These are phyloP conservation scores for Phalacrocorax carbo DNA, from an alignment of 2,113 vertebrate genomes.

Conservation along the genomic window DNA sequence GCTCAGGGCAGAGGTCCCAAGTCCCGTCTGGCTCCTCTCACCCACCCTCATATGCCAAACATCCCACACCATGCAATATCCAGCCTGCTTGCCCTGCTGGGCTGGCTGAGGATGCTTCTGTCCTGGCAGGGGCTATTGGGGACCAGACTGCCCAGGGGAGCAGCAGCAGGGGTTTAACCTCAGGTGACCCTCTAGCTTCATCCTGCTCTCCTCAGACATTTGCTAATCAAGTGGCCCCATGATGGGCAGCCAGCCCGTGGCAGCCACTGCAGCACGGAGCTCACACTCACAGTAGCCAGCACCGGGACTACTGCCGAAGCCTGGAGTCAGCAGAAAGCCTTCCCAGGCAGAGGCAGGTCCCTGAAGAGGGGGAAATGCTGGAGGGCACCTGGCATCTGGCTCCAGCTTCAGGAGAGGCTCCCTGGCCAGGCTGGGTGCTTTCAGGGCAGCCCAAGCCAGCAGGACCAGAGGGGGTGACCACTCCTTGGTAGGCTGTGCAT, in stretches of 20 bases:
- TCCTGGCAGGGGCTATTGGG: rapidly evolving
- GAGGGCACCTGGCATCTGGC: not conserved
- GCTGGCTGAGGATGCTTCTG: not conserved
- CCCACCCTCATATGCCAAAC: not conserved
- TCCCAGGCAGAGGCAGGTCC: not conserved
- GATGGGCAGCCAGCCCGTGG: rapidly evolving
- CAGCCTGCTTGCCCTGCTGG: not conserved
- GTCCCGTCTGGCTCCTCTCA: not conserved
- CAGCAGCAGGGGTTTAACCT: not conserved
- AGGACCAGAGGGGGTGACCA: not conserved
- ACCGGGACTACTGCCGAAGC: not conserved
- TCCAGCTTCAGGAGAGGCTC: not conserved
- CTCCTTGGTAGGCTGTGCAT: not conserved
- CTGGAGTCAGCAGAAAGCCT: not conserved
- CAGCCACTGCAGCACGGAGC: not conserved
- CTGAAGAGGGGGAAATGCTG: not conserved
- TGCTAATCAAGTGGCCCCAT: not conserved
- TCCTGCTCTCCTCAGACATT: not conserved
- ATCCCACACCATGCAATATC: not conserved
- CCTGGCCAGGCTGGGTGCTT: not conserved
- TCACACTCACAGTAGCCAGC: not conserved
- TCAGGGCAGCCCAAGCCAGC: not conserved
- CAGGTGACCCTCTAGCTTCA: not conserved
- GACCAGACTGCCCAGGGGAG: not conserved
- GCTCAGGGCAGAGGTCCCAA: not conserved